These are phyloP conservation scores for Rhynchotus rufescens DNA, from an alignment of 2,797 vertebrate species.

Conservation along the genomic window DNA sequence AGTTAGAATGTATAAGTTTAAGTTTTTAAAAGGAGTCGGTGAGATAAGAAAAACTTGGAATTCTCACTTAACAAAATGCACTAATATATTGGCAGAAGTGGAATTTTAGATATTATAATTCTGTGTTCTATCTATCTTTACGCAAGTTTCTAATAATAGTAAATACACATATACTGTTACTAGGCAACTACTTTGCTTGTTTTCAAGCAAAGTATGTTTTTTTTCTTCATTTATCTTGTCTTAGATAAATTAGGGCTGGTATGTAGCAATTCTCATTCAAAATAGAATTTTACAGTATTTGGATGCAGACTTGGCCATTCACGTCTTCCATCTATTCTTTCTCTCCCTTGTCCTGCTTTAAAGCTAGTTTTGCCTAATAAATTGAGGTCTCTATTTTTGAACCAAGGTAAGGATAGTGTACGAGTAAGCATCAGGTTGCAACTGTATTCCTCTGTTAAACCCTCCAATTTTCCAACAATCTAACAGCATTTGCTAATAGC, in stretches of 20 bases:
- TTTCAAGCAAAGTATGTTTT: no score
- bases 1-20: background rate
- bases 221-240: background rate
- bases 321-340: background rate
- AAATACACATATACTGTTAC: background rate
- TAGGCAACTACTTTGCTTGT: background rate
- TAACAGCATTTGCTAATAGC: background rate
- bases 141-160: background rate
- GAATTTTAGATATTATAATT: background rate
- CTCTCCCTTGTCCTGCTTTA: background rate
- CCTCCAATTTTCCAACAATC: background rate
- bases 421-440: accelerated
- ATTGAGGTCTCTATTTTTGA: no score
- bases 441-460: background rate
- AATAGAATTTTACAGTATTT: background rate
- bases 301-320: background rate
- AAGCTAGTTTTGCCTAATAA: background rate
- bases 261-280: background rate
- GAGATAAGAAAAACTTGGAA: background rate
- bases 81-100: background rate
- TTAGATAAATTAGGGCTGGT: background rate
- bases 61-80: accelerated
- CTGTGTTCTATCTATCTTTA: background rate
- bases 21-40: background rate
- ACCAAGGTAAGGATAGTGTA: background rate